A percentile compares a stretch with the other conserved stretches of the same genome.
These are phyloP conservation scores for Eupleurogrammus muticus DNA, from an alignment of 2,797 vertebrate species.

Conservation along the genomic window DNA sequence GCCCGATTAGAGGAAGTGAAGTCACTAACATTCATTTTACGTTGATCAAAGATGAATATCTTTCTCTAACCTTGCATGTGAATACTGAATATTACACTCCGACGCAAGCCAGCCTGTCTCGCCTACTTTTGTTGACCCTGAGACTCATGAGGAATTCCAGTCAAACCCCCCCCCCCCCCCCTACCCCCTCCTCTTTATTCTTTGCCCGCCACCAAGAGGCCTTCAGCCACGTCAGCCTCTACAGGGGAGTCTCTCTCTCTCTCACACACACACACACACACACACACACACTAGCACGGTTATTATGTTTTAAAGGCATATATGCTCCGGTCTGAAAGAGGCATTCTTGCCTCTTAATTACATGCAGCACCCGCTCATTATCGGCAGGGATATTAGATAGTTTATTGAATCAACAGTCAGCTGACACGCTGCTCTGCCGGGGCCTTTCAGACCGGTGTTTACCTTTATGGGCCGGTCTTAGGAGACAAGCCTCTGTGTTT, in stretches of 20 bases:
- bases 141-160: slow-evolving; percentile 78
- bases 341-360: slow-evolving; percentile 62
- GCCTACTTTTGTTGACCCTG: slow-evolving; percentile 72
- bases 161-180: slow-evolving; percentile 17
- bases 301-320: slow-evolving; percentile 61
- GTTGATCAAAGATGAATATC: slow-evolving; percentile 9
- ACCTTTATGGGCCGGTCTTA: slow-evolving; percentile 52
- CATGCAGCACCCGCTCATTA: slow-evolving; percentile 50
- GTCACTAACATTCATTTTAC: slow-evolving; percentile 2
- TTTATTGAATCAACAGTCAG: slow-evolving; percentile 73
- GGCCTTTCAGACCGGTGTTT: slow-evolving; percentile 63
- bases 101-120: slow-evolving; percentile 33
- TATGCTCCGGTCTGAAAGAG: slow-evolving; percentile 52
- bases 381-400: slow-evolving; percentile 71
- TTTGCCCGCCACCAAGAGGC: slow-evolving; percentile 50
- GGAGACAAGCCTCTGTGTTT: slow-evolving; percentile 55
- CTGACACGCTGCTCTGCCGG: slow-evolving; percentile 48
- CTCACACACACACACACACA: slow-evolving; percentile 27
- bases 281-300: slow-evolving; percentile 29
- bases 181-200: slow-evolving; percentile 33
- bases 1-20: too few relatives aligned
- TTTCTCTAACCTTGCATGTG: slow-evolving; percentile 31
- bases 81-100: slow-evolving; percentile 59
- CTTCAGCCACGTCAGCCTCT: slow-evolving; percentile 72
- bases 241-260: slow-evolving; percentile 24